Base-by-base conservation (phyloP, 2,797 vertebrate species). In the Coccyzus lansbergi region DNA sequence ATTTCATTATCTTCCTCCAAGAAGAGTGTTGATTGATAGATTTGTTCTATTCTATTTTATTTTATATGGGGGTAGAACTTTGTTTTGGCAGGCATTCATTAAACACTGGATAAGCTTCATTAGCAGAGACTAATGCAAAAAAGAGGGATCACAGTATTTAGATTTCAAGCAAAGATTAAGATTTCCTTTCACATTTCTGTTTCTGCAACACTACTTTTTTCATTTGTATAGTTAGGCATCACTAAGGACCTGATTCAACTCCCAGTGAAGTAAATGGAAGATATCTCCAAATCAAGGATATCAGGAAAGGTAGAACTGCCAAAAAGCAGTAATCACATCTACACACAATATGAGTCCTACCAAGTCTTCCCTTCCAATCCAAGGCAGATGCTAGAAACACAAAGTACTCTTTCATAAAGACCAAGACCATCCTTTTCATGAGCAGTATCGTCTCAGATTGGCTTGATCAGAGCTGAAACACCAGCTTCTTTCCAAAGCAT, bases 1-100 rank as follows among this genome's bases (percentile, higher is more conserved):
- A 86, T 88, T 93, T 88, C 83, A 67, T 86, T 93, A 58, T 85
- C 71, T 24, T 70, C 55, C 71, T 67, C 29, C 44, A 84, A 94
- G 79, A 89, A 93, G 63, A 90, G 29, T n/a, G 79, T 53, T 46
- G 72, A 86, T 64, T 46, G 72, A 86, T 64, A 71, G 28, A 83
- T 77, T 80, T 70, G 31, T 74, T 67, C 40, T 55, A 33, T 55
- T 16, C 15, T 72, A 29, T 62, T 79, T 76, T 36, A 44, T 6
- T 38, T 67, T 48, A 33, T 8, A 9, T 21, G 0, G 0, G 26
- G 76, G 75, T 25, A 6, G 0, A 19, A 4, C 16, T 9, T 2
- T 6, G 31, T 49, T 15, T 26, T 26, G 3, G 15, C 22, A 49
- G n/a, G 33, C 10, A 12, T 36, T 11, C 58, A 68, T 42, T 55